Evolutionary conservation across 2,113 vertebrate genomes (phyloP), one percentile per base, ranked within the genome.

Genomic region (Micronycteris hirsuta): DNA sequence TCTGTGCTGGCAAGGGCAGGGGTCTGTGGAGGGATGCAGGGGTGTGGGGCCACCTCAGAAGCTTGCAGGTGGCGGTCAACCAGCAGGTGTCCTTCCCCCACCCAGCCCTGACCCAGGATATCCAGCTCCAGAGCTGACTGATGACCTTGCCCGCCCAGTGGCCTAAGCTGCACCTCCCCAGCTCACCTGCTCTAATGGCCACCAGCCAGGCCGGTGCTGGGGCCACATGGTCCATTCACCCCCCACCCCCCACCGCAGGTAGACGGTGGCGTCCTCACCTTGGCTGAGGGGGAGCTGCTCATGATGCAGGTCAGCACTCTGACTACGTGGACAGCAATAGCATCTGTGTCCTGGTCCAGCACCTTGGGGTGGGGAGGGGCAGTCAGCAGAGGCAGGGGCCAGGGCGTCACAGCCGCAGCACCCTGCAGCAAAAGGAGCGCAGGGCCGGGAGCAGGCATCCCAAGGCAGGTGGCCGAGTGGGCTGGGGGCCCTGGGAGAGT

Each of bases 291-390:
- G 0, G 99, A 99, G 97, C 98, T 99, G 65, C 99, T 99, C 99
- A 99, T 99, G 98, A 99, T 99, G 95, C 99, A 99, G 0, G 99
- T 99, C 90, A 99, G 99, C 83, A 99, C 99, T 10, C 98, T 91
- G 36, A 99, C 93, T 4, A 99, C 99, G 1, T 99, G 99, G 24
- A 99, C 99, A 0, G 99, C 99, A n/a, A 99, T 99, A 98, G 99
- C 98, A 0, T 99, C 99, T 0, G 99, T 98, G 89, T 98, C 98
- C 97, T 98, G 85, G 89, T 99, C 97, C 28, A 97, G 98, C 4
- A 98, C 99, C 99, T 99, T 78, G 3, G 89, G 91, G 80, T n/a
- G 20, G 0, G 22, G 91, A 94, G 86, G 83, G 47, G 41, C n/a
- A 0, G 67, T 97, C 43, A 97, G 93, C 31, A 92, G 65, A 84